Conservation (phyloP, 2,113 vertebrate genomes). For the Sprattus sprattus region DNA sequence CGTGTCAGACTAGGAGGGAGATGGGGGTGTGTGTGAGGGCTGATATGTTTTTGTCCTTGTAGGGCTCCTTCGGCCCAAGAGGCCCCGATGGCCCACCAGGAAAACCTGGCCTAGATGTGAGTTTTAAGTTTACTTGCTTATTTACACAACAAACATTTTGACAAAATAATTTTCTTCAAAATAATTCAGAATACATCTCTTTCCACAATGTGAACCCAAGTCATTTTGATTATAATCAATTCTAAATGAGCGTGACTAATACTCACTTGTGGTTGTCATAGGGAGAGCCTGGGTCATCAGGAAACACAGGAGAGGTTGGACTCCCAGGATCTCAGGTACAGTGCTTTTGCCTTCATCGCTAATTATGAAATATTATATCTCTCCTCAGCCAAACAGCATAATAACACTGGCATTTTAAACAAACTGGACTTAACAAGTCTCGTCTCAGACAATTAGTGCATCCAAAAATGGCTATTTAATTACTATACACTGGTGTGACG, state of each 20-base stretch:
- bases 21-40: neutral
- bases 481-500: no score
- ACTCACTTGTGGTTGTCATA: slow-evolving; percentile 49
- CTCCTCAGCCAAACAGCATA: neutral
- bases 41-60: slow-evolving; percentile 24
- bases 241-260: neutral
- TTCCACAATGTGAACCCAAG: neutral
- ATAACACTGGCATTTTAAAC: neutral
- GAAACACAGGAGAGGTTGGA: slow-evolving; percentile 83
- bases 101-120: slow-evolving; percentile 91
- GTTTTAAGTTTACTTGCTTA: slow-evolving; percentile 47
- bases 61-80: slow-evolving; percentile 85
- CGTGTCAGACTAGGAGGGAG: neutral
- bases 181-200: neutral
- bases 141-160: neutral
- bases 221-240: neutral
- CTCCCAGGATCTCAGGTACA: slow-evolving; percentile 87
- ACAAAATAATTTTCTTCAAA: neutral
- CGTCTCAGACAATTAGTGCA: no score
- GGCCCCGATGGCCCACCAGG: slow-evolving; percentile 89
- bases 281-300: slow-evolving; percentile 86
- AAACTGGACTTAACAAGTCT: no score
- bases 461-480: no score
- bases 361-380: neutral
- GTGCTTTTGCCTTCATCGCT: neutral